A percentile compares a stretch with the other conserved stretches of the same genome.
These are phyloP conservation scores for Caenorhabditis macrosperma DNA, from an alignment of 2,888 invertebrate genomes.

Conservation along the genomic window DNA sequence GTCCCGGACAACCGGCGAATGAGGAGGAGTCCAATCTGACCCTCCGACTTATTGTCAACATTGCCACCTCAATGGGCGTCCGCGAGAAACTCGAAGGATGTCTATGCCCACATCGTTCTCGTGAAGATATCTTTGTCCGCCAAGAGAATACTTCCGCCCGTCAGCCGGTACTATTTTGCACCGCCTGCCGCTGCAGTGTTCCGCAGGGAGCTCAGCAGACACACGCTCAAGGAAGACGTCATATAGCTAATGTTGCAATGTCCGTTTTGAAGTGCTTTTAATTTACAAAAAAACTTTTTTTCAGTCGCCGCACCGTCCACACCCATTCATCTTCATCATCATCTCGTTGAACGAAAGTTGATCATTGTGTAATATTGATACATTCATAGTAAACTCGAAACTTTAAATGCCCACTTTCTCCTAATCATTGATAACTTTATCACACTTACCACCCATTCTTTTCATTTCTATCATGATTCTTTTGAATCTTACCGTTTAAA, in stretches of 20 bases:
- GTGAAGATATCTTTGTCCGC: constrained; percentile 14
- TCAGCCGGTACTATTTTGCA: constrained; percentile 11
- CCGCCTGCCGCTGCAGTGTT: constrained; percentile 17
- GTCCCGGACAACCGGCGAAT: neutral
- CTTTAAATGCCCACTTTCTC: too few species aligned
- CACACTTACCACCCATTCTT: too few species aligned
- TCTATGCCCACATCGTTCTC: neutral
- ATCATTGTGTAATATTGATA: too few species aligned
- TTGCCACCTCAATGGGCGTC: constrained; percentile 42
- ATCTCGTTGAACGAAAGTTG: too few species aligned
- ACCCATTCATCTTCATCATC: too few species aligned
- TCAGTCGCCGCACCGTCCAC: too few species aligned
- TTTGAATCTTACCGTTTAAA: too few species aligned
- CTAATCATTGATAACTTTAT: too few species aligned
- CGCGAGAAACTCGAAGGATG: neutral
- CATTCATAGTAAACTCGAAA: too few species aligned
- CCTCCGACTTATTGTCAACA: constrained; percentile 31
- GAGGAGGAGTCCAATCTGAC: constrained; percentile 24
- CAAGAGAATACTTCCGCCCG: neutral
- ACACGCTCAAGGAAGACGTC: constrained; percentile 21
- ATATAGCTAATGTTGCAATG: constrained; percentile 1
- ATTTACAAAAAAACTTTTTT: too few species aligned
- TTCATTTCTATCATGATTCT: too few species aligned
- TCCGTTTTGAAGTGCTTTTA: too few species aligned
- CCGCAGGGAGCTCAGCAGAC: neutral